Base-by-base conservation (phyloP, 1,140 invertebrate species). In the Anagrus nilaparvatae region DNA sequence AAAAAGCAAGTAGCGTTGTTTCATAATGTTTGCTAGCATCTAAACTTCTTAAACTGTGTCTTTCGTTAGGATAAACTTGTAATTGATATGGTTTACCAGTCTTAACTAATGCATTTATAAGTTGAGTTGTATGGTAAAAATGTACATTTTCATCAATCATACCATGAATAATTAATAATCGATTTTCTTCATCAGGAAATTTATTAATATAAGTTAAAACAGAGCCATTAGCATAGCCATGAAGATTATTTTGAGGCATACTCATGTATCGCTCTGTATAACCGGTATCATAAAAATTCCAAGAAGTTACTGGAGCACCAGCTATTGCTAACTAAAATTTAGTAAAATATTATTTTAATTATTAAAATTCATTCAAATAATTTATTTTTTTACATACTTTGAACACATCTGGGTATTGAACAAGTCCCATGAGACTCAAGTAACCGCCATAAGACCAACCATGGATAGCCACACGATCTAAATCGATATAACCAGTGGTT, bases 81-180 rank as follows among this genome's bases (percentile, higher is more conserved):
- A 93, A 63, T 52, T 88, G 77, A 67, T 95, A 92, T 16, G 66
- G 86, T 66, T 99, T 99, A 32, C 93, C 93, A 19, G 83, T 82
- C 51, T 86, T 82, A 31, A 97, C 80, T 36, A 99, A 71, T 33
- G 84, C 81, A 57, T 88, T 86, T 20, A 99, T 84, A 32, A 99
- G 64, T 49, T 87, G 81, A 61, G 84, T 89, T 9, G 94, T 96
- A 61, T 99, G 94, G 52, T 83, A 82, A 63, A 99, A 98, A 67
- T 99, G 96, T n/a, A 99, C 96, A 64, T 99, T 99, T 69, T 99
- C 96, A 66, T 99, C 96, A 40, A 96, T 93, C 32, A 97, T 71
- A 5, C 96, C 96, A 67, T 99, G 96, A 51, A 98, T 88, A 28
- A 99, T 92, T n/a, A 99, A 69, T 29, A 99, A 65, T 41, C 93